These are phyloP conservation scores for Eulemur albifrons DNA, from an alignment of 2,797 vertebrate species.

Conservation along the genomic window DNA sequence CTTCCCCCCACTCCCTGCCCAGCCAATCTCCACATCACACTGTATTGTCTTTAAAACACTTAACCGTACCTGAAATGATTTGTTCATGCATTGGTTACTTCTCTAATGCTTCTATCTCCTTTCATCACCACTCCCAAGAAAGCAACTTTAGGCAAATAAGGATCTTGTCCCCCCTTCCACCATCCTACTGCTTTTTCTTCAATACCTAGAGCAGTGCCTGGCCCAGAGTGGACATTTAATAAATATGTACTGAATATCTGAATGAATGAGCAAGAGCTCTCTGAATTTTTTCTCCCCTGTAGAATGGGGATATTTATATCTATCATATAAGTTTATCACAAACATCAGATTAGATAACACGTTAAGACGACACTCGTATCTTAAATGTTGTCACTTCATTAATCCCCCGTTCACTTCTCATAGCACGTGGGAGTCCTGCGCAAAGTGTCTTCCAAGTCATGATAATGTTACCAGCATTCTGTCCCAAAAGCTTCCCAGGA, in stretches of 20 bases:
- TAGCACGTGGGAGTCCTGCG: fast-evolving
- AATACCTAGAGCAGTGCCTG: neutral
- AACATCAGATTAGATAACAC: neutral
- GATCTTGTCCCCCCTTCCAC: neutral
- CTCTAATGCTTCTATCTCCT: neutral
- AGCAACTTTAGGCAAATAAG: neutral
- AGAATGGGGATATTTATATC: neutral
- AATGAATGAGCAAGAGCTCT: neutral
- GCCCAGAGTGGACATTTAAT: neutral
- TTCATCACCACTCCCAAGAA: neutral
- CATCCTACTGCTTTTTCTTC: neutral
- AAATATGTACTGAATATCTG: neutral
- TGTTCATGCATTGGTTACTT: neutral
- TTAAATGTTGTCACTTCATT: neutral
- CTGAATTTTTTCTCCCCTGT: neutral
- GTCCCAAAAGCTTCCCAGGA: neutral
- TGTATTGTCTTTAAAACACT: neutral
- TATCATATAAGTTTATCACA: neutral
- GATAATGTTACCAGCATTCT: neutral
- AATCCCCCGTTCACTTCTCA: neutral
- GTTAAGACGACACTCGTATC: neutral
- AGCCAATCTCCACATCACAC: neutral
- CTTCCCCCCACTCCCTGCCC: fast-evolving
- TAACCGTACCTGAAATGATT: neutral
- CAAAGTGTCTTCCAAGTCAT: neutral